A percentile compares a stretch with the other conserved stretches of the same genome.
phyloP scores from a whole-genome alignment of 2,797 vertebrate species.

The Mus spretus region DNA sequence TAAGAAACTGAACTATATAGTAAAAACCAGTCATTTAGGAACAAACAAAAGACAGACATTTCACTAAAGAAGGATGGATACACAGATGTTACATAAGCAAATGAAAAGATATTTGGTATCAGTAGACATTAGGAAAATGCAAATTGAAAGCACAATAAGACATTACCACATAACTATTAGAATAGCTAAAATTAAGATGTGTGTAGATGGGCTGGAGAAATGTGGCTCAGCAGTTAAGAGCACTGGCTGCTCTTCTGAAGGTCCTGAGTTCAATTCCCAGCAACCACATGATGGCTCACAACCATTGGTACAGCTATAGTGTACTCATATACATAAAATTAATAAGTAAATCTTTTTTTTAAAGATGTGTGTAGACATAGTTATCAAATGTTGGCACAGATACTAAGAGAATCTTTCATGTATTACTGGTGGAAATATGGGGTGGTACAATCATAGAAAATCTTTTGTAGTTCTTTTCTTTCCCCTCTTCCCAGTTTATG shows the following conservation, averaged over 20 bases:
- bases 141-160: slow-evolving; percentile 13
- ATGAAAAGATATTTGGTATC: not conserved
- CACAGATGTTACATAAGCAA: slow-evolving; percentile 15
- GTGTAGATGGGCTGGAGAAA: not conserved
- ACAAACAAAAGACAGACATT: slow-evolving; percentile 34
- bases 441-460: not conserved
- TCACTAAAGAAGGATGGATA: not conserved
- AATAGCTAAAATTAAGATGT: not conserved
- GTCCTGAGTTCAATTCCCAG: no score
- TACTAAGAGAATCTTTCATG: not conserved
- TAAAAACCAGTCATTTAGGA: slow-evolving; percentile 16
- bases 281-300: no score
- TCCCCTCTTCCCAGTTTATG: no score
- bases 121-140: not conserved
- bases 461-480: not conserved
- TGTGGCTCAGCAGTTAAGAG: no score
- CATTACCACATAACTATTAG: not conserved
- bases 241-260: no score
- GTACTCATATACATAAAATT: no score
- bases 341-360: no score
- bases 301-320: no score
- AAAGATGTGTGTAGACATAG: not conserved
- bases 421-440: not conserved
- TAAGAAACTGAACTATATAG: not conserved
- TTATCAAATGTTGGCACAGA: not conserved